Conservation (phyloP, 92 coral and sea anemone species). For the Isaurus tuberculatus region DNA sequence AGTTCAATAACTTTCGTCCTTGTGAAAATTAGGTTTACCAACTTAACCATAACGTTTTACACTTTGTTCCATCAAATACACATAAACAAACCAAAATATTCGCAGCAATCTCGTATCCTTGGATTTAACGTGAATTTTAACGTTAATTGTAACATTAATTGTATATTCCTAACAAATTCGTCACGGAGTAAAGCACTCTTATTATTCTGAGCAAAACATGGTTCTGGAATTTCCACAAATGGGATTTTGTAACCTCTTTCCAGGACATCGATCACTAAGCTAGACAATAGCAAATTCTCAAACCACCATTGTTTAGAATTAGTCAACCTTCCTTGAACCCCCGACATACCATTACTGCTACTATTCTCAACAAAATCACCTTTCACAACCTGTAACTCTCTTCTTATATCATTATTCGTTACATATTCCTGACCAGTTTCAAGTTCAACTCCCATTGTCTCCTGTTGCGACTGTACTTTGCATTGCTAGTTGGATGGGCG, state of each 20-base stretch:
- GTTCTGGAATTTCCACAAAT: constrained; percentile 51
- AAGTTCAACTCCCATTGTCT: background rate
- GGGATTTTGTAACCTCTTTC: constrained; percentile 54
- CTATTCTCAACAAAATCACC: background rate
- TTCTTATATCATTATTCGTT: background rate
- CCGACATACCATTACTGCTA: constrained; percentile 4
- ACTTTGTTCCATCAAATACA: no score
- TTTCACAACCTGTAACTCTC: background rate
- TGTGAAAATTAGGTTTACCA: no score
- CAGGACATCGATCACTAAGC: constrained; percentile 52
- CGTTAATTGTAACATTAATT: no score
- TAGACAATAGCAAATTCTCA: constrained; percentile 42
- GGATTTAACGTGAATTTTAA: no score
- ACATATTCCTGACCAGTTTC: background rate
- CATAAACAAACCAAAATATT: no score
- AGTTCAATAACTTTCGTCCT: no score
- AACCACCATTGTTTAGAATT: constrained; percentile 54
- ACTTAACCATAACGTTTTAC: no score
- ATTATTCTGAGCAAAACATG: constrained; percentile 58
- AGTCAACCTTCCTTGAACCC: constrained; percentile 56
- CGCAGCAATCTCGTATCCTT: no score
- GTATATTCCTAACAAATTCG: constrained; percentile 57
- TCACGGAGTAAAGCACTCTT: constrained; percentile 45
- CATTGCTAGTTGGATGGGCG: background rate
- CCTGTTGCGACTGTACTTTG: background rate